A percentile compares a stretch with the other conserved stretches of the same genome.
Evolutionary conservation across 2,113 vertebrate genomes (phyloP).

Genomic region (Thalassarche chlororhynchos): DNA sequence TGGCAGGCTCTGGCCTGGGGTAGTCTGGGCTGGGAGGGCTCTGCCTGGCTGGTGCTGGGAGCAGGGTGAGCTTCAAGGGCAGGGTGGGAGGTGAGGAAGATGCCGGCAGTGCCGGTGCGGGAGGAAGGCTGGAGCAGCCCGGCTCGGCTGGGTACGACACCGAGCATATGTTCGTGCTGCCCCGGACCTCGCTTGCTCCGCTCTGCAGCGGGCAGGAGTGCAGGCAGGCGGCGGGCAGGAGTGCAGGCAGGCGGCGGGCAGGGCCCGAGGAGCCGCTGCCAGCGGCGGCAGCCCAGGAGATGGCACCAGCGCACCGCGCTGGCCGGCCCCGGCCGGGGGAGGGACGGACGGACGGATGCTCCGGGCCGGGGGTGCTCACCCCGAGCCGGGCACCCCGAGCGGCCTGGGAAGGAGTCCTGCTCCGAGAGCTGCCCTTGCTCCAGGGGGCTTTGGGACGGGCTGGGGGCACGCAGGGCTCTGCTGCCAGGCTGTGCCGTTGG

Average conservation of each 20-base stretch:
- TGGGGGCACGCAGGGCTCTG: too few relatives aligned
- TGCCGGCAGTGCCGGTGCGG: background rate
- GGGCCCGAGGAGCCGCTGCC: background rate
- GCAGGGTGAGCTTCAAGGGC: background rate
- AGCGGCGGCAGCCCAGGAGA: conserved; percentile 22
- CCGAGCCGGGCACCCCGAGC: too few relatives aligned
- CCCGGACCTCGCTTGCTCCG: too few relatives aligned
- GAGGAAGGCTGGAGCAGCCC: background rate
- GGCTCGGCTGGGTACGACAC: too few relatives aligned
- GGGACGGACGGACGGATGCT: background rate
- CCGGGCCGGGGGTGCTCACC: background rate
- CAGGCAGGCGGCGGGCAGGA: background rate
- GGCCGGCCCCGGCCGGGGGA: background rate
- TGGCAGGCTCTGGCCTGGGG: background rate
- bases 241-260: background rate
- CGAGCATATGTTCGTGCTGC: rapidly evolving
- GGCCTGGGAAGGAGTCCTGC: background rate
- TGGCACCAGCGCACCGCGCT: conserved; percentile 30
- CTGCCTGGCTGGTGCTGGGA: background rate
- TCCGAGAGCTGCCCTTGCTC: background rate
- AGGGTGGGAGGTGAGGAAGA: background rate
- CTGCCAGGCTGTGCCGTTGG: background rate
- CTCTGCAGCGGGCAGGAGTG: background rate
- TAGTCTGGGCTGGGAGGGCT: rapidly evolving
- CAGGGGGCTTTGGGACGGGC: background rate